Percentiles rank a stretch among this genome's conserved stretches.
Conservation (phyloP, 1,140 invertebrate species). For the Drosophila equinoxialis region DNA sequence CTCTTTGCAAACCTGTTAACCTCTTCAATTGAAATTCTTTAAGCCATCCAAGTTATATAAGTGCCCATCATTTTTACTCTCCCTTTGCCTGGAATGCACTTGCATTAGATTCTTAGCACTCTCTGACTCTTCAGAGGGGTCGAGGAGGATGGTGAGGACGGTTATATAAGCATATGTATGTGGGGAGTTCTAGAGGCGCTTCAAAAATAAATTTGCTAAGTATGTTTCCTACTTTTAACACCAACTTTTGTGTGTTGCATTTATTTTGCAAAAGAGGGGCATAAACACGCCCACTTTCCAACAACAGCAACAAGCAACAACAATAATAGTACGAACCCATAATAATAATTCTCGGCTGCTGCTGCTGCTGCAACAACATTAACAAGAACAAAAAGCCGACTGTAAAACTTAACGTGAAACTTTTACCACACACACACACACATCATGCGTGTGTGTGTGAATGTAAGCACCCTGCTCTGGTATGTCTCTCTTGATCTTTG, state of each 20-base stretch:
- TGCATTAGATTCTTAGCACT: too few species aligned
- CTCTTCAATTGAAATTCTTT: background rate
- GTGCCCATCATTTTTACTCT: background rate
- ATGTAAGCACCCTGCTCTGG: background rate
- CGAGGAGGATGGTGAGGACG: background rate
- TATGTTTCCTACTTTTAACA: background rate
- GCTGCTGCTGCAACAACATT: conserved; percentile 18
- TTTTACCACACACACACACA: conserved; percentile 25
- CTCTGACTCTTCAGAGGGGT: too few species aligned
- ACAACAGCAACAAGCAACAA: conserved; percentile 29
- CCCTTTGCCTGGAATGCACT: background rate
- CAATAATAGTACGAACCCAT: conserved; percentile 8
- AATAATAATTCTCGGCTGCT: conserved; percentile 7
- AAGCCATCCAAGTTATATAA: background rate
- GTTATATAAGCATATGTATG: background rate
- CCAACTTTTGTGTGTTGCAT: conserved; percentile 2
- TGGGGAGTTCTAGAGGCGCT: conserved; percentile 1
- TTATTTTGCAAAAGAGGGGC: background rate
- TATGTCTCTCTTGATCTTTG: background rate
- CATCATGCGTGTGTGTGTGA: background rate
- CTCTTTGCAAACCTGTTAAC: background rate
- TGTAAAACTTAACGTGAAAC: conserved; percentile 46
- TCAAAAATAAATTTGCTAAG: background rate
- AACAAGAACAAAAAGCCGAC: conserved; percentile 41
- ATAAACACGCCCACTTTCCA: conserved; percentile 14